Conservation (phyloP, 1,140 invertebrate genomes). For the Pseudomyrmex cubaensis region DNA sequence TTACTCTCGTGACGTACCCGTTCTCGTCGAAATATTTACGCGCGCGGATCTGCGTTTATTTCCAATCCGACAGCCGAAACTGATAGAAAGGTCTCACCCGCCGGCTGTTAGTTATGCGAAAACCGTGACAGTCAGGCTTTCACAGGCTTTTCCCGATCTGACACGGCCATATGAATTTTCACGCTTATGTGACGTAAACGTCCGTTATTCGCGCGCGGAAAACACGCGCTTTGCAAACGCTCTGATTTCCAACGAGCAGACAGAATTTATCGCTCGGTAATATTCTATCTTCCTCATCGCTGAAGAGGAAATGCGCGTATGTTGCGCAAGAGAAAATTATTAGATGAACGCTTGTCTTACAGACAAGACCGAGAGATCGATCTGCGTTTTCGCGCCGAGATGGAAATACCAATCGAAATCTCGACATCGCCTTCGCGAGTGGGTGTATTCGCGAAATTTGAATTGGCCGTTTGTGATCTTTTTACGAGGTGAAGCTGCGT, state of each 20-base stretch:
- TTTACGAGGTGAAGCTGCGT: constrained; percentile 11
- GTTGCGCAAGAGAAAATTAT: not conserved
- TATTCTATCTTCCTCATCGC: too few relatives aligned
- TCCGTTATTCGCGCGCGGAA: not conserved
- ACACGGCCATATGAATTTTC: constrained; percentile 20
- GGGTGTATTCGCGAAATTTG: not conserved
- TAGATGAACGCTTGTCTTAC: not conserved
- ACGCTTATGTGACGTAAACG: not conserved
- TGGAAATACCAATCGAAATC: too few relatives aligned
- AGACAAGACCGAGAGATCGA: not conserved
- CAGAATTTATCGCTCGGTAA: too few relatives aligned
- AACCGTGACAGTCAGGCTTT: constrained; percentile 41
- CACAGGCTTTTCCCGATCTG: not conserved
- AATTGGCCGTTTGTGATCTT: constrained; percentile 7
- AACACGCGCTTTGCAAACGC: not conserved
- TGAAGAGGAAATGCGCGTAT: too few relatives aligned
- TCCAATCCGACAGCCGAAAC: constrained; percentile 29
- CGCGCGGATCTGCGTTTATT: constrained; percentile 33
- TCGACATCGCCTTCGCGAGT: not conserved
- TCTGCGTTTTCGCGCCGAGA: too few relatives aligned
- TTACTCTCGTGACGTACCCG: not conserved
- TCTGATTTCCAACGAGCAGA: too few relatives aligned
- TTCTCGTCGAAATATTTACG: constrained; percentile 15
- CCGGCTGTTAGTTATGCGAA: constrained; percentile 32
- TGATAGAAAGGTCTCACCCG: constrained; percentile 40